phyloP scores from a whole-genome alignment of 2,113 vertebrate genomes.

The Potamarius usumacintae region DNA sequence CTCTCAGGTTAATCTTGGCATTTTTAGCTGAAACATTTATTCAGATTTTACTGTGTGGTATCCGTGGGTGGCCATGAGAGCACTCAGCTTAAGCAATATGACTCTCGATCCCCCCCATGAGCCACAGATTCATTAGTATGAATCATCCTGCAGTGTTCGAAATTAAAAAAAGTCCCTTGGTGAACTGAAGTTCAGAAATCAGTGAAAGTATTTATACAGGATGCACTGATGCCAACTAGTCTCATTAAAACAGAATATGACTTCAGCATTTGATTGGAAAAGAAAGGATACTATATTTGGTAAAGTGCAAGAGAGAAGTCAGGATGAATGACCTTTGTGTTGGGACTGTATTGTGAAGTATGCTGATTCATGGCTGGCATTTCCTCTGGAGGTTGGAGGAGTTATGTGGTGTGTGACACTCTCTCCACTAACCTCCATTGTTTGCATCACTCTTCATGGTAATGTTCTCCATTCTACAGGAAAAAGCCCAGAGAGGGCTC shows the following conservation, averaged over 20 bases:
- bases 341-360: background rate
- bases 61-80: conserved; percentile 27
- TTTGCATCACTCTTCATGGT: background rate
- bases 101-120: background rate
- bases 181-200: background rate
- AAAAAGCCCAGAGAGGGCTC: conserved; percentile 58
- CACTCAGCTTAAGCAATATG: background rate
- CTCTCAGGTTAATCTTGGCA: background rate
- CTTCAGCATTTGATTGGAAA: background rate
- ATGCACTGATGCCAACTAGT: background rate
- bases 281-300: conserved; percentile 1
- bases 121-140: conserved; percentile 27
- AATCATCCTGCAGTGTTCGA: conserved; percentile 22
- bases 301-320: background rate
- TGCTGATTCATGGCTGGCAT: conserved; percentile 4
- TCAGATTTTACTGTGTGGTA: background rate
- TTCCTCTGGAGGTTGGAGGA: conserved; percentile 22
- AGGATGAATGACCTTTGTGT: background rate
- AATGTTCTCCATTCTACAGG: conserved; percentile 53
- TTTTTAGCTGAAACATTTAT: conserved; percentile 2
- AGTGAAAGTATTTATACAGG: background rate
- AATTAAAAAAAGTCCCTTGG: background rate
- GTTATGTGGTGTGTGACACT: background rate
- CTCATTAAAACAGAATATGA: background rate
- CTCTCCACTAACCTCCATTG: conserved; percentile 18